These are phyloP conservation scores for Trogon melanurus DNA, from an alignment of 2,113 vertebrate species.

Conservation along the genomic window DNA sequence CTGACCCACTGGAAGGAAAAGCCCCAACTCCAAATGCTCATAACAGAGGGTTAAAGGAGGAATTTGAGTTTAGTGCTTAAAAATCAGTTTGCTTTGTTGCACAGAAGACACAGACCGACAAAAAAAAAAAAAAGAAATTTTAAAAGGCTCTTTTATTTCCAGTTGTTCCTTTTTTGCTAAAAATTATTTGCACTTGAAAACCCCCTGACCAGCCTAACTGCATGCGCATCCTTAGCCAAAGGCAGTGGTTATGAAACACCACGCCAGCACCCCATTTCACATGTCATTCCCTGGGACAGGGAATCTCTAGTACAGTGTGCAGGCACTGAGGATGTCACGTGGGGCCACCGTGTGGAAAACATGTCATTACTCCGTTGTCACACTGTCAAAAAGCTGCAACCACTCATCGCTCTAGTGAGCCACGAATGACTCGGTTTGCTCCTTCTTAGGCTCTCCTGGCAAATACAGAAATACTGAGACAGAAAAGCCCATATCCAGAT, in stretches of 20 bases:
- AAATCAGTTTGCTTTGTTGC: not conserved
- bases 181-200: not conserved
- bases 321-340: not conserved
- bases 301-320: not conserved
- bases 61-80: not conserved
- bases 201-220: not conserved
- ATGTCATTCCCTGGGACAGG: not conserved
- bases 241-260: not conserved
- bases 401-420: slow-evolving; percentile 32
- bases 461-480: not conserved
- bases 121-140: not conserved
- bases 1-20: not conserved
- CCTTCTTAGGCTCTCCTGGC: not conserved
- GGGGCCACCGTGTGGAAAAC: not conserved
- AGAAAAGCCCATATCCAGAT: not conserved
- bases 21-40: not conserved
- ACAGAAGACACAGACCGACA: not conserved
- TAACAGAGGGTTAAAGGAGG: not conserved
- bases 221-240: not conserved
- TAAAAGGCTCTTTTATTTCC: not conserved
- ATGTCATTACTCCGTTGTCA: slow-evolving; percentile 4
- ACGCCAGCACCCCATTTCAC: fast-evolving
- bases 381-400: not conserved
- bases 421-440: not conserved
- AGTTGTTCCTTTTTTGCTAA: not conserved